A percentile compares a stretch with the other conserved stretches of the same genome.
Conservation (phyloP, 2,888 invertebrate species). For the Sacculina carcini region DNA sequence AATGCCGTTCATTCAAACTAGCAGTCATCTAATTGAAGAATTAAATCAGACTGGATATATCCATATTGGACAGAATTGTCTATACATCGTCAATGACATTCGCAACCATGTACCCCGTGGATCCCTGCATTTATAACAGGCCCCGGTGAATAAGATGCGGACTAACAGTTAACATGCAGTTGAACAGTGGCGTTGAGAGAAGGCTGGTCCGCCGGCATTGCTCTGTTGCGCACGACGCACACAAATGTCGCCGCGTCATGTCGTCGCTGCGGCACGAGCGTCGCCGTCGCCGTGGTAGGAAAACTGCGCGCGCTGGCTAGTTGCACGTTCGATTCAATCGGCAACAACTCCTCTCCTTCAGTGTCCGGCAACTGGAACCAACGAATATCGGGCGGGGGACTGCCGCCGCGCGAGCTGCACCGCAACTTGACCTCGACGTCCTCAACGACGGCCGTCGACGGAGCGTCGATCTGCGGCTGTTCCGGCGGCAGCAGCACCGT, state of each 20-base stretch:
- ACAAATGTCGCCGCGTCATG: slow-evolving; percentile 59
- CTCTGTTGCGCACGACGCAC: slow-evolving; percentile 69
- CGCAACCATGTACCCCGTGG: too few relatives aligned
- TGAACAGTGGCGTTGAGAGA: slow-evolving; percentile 51
- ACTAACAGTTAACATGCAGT: slow-evolving; percentile 71
- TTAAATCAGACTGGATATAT: too few relatives aligned
- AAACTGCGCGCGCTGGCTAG: slow-evolving; percentile 46
- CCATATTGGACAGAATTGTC: too few relatives aligned
- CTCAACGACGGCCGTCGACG: slow-evolving; percentile 41
- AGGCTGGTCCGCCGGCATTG: slow-evolving; percentile 51
- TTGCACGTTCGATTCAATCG: too few relatives aligned
- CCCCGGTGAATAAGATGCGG: too few relatives aligned
- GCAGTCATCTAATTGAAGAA: too few relatives aligned
- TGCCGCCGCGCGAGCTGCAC: slow-evolving; percentile 53
- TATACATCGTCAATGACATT: too few relatives aligned
- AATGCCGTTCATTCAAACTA: too few relatives aligned
- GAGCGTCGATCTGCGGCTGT: slow-evolving; percentile 44
- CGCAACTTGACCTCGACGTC: slow-evolving; percentile 18
- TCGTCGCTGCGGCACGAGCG: slow-evolving; percentile 46
- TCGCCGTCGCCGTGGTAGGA: slow-evolving; percentile 44
- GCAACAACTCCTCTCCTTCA: slow-evolving; percentile 10
- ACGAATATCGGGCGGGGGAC: slow-evolving; percentile 54
- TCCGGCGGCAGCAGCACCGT: slow-evolving; percentile 65
- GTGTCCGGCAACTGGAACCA: slow-evolving; percentile 12
- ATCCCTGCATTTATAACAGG: too few relatives aligned